phyloP scores from a whole-genome alignment of 2,113 vertebrate species.

The Serilophus lunatus region DNA sequence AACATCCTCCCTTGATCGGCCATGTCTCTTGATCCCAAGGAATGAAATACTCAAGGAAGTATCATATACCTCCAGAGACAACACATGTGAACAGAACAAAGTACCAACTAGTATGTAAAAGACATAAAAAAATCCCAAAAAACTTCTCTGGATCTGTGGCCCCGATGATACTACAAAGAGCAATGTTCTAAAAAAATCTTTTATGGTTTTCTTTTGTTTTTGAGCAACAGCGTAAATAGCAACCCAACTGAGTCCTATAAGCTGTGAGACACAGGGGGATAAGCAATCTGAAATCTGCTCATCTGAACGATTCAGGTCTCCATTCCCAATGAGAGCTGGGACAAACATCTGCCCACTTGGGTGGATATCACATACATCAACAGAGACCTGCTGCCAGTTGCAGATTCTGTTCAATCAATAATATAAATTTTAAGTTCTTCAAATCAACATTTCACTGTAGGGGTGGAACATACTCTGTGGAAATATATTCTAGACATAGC shows the following conservation, averaged over 20 bases:
- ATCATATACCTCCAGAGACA: not conserved
- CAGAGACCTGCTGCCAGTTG: not conserved
- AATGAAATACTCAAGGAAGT: not conserved
- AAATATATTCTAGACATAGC: not conserved
- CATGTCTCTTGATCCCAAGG: not conserved
- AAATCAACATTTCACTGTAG: not conserved
- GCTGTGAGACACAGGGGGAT: not conserved
- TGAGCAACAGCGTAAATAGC: not conserved
- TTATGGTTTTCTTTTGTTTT: not conserved
- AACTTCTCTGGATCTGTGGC: not conserved
- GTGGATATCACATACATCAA: not conserved
- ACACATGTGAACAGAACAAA: not conserved
- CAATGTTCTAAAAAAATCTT: not conserved
- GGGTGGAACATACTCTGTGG: not conserved
- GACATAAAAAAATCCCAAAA: not conserved
- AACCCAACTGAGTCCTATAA: not conserved
- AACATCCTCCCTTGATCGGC: not conserved
- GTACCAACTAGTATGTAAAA: not conserved
- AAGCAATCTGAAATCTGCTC: not conserved
- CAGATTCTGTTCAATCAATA: not conserved
- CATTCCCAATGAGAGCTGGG: not conserved
- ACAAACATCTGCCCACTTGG: not conserved
- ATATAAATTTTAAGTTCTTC: not conserved
- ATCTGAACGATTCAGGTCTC: not conserved
- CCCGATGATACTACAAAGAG: not conserved